Evolutionary conservation across 1,140 invertebrate genomes (phyloP).

Genomic region (Physella acuta): DNA sequence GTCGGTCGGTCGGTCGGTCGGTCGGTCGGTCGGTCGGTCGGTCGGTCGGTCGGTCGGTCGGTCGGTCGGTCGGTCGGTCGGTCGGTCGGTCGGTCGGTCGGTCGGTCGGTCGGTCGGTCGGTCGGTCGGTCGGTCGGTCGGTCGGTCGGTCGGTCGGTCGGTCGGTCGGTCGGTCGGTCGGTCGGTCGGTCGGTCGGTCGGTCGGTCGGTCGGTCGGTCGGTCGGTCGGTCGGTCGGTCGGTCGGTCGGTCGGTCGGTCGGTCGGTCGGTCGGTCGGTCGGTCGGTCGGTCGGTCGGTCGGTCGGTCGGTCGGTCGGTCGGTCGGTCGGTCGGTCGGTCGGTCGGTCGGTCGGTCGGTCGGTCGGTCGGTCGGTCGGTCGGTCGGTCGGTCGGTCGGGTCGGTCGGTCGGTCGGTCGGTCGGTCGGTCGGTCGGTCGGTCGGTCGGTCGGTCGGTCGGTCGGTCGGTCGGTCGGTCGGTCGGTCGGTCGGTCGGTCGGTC

Average conservation of each 20-base stretch:
- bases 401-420: no score
- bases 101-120: constrained; percentile 2
- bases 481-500: background rate
- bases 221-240: constrained; percentile 2
- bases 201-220: constrained; percentile 2
- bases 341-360: background rate
- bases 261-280: background rate
- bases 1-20: constrained; percentile 2
- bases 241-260: background rate
- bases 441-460: background rate
- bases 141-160: constrained; percentile 2
- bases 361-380: background rate
- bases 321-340: background rate
- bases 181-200: constrained; percentile 2
- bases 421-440: background rate
- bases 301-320: background rate
- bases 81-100: constrained; percentile 2
- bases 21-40: constrained; percentile 2
- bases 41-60: constrained; percentile 2
- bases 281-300: background rate
- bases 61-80: constrained; percentile 2
- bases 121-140: constrained; percentile 2
- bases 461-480: background rate
- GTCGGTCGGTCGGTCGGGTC: no score
- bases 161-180: constrained; percentile 2